phyloP scores from a whole-genome alignment of 1,140 invertebrate species.

The Temnothorax longispinosus region DNA sequence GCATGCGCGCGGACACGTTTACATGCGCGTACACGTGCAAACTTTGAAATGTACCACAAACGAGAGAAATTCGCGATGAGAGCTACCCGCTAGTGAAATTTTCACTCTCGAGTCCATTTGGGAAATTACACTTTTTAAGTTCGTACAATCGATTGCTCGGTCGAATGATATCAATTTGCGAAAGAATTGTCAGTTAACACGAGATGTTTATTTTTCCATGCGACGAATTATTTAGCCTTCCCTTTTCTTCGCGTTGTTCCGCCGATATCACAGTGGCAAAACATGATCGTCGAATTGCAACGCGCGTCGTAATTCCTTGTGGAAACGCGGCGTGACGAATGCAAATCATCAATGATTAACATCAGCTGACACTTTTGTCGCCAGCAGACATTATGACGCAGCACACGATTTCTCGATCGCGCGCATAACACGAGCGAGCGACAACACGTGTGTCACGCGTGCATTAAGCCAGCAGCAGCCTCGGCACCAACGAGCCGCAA shows the following conservation, averaged over 20 bases:
- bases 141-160: background rate
- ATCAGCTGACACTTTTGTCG: constrained; percentile 48
- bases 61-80: background rate
- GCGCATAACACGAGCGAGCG: constrained; percentile 8
- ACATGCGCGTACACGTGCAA: background rate
- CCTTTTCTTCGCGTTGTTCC: background rate
- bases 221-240: background rate
- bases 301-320: constrained; percentile 28
- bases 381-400: constrained; percentile 34
- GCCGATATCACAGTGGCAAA: background rate
- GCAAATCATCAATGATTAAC: constrained; percentile 61
- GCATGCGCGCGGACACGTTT: background rate
- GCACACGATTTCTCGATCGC: constrained; percentile 38
- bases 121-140: background rate
- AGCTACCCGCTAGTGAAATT: constrained; percentile 10
- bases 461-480: background rate
- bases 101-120: background rate
- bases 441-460: constrained; percentile 17
- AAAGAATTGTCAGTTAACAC: background rate
- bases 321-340: constrained; percentile 35
- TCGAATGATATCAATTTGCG: background rate
- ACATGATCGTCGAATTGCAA: background rate
- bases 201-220: background rate
- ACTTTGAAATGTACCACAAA: background rate
- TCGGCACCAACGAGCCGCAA: constrained; percentile 33